Evolutionary conservation across 1,140 invertebrate genomes (phyloP), one percentile per base, ranked within the genome.

Genomic region (Lucilia sericata): DNA sequence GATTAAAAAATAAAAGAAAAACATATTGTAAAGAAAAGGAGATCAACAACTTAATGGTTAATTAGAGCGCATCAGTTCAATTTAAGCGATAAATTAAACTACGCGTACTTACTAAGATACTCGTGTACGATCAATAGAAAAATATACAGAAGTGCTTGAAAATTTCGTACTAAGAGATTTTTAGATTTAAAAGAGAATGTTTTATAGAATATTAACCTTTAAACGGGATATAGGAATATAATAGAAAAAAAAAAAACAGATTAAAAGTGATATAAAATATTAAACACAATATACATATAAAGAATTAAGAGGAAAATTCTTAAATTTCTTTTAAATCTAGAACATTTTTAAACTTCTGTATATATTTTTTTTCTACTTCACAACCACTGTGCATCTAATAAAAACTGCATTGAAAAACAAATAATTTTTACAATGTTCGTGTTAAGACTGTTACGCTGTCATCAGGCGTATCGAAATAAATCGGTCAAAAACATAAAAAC

Each of bases 401-500:
- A 21, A 5, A 70, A 21, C 65, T 17, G 55, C 55, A 60, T 14
- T n/a, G 14, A n/a, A 70, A 70, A 70, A 70, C 21, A 21, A 5
- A 42, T 10, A 8, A 42, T 8, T 42, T 42, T 42, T 42, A 42
- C n/a, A 70, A 70, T 70, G 65, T 70, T 70, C 65, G 65, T 70
- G 65, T 70, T 70, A 12, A 10, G 65, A 70, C 65, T 70, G 65
- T 70, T 70, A 70, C 65, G n/a, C 65, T 25, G 65, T 70, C 65
- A 70, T 70, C 19, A 70, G 65, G 65, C 65, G 65, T 70, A 70
- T 70, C 65, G 65, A 70, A 70, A 21, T 70, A 70, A 70, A 70
- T 70, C 65, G 65, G 65, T 25, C 65, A 70, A 70, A 60, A 70
- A 70, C 65, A 70, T 70, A 70, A 70, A 70, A 70, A 70, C 65